Conservation (phyloP, 2,113 vertebrate genomes). For the Albula glossodonta region DNA sequence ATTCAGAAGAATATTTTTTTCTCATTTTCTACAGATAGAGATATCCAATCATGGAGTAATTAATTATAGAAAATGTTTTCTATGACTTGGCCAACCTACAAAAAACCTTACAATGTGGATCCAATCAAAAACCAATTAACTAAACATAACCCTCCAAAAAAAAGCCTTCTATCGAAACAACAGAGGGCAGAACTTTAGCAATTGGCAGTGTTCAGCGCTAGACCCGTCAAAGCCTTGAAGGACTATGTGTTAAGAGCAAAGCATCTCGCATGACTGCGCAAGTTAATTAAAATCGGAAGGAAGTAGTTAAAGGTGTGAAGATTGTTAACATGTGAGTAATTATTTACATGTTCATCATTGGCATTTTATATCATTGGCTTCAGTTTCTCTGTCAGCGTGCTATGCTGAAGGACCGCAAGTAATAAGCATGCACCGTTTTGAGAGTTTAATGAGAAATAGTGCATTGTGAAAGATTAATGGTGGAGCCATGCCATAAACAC, state of each 20-base stretch:
- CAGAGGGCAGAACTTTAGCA: not conserved
- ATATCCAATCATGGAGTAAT: not conserved
- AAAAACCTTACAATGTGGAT: not conserved
- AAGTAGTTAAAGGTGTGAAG: not conserved
- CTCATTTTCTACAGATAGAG: not conserved
- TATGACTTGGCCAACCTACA: not conserved
- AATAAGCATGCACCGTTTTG: not conserved
- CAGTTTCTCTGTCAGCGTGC: not conserved
- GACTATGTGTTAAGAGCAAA: not conserved
- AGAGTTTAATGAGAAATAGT: constrained; percentile 15
- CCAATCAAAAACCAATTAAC: constrained; percentile 9
- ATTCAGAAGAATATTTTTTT: not conserved
- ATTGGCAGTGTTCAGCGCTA: not conserved
- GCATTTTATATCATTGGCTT: not conserved
- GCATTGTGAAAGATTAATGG: constrained; percentile 8
- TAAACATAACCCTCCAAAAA: constrained; percentile 6
- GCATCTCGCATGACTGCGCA: not conserved
- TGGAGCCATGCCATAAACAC: constrained; percentile 7
- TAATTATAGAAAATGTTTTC: constrained; percentile 6
- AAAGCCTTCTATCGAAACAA: not conserved
- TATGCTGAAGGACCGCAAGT: not conserved
- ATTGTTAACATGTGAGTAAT: not conserved
- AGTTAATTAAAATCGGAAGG: constrained; percentile 23
- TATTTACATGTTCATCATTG: constrained; percentile 12
- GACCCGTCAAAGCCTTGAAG: not conserved